Percentiles rank a stretch among this genome's conserved stretches.
Evolutionary conservation across 2,797 vertebrate genomes (phyloP).

Genomic region (Carcharodon carcharias): DNA sequence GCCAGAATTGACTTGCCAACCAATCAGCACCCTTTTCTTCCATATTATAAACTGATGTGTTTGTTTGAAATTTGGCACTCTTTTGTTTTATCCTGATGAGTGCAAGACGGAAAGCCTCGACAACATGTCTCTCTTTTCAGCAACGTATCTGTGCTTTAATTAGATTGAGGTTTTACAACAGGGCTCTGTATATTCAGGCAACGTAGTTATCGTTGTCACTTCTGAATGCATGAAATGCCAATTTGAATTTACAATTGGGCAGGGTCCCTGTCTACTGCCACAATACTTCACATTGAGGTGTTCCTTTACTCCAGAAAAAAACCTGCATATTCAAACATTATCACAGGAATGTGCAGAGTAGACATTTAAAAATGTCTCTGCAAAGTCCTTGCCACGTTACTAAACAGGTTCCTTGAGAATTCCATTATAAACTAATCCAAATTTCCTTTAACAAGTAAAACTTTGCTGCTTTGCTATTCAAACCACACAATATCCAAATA

Average conservation of each 20-base stretch:
- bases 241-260: neutral
- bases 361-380: neutral
- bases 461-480: neutral
- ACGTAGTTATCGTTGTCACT: neutral
- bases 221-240: neutral
- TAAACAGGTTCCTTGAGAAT: neutral
- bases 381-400: neutral
- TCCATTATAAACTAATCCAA: neutral
- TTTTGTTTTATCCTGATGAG: too few species aligned
- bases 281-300: neutral
- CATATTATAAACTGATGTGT: too few species aligned
- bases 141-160: neutral
- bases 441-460: neutral
- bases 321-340: neutral
- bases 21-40: too few species aligned
- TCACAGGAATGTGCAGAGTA: neutral
- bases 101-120: too few species aligned
- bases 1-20: too few species aligned
- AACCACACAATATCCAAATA: neutral
- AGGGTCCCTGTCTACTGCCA: neutral
- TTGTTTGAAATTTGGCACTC: too few species aligned
- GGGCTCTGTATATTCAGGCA: neutral
- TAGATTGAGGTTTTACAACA: neutral
- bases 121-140: too few species aligned
- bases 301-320: neutral